These are phyloP conservation scores for Aethina tumida DNA, from an alignment of 1,140 invertebrate species.

Conservation along the genomic window DNA sequence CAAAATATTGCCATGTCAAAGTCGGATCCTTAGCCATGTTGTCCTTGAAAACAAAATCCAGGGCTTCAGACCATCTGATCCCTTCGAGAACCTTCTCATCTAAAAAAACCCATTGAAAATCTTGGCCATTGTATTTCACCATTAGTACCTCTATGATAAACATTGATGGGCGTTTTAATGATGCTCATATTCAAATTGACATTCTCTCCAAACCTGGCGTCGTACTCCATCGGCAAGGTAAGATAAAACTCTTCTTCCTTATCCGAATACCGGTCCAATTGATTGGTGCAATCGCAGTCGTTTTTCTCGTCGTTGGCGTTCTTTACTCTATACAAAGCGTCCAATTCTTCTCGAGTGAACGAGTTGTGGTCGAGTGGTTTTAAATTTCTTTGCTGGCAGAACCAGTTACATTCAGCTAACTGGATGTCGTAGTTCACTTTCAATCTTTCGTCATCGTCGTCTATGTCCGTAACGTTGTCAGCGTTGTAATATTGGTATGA, in stretches of 20 bases:
- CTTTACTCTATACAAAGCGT: slow-evolving; percentile 13
- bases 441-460: background rate
- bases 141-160: slow-evolving; percentile 27
- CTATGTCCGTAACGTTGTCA: slow-evolving; percentile 15
- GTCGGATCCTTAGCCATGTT: slow-evolving; percentile 83
- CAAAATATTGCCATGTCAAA: slow-evolving; percentile 93
- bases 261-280: slow-evolving; percentile 11
- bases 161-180: slow-evolving; percentile 26
- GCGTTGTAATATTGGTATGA: slow-evolving; percentile 20
- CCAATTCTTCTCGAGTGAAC: slow-evolving; percentile 10
- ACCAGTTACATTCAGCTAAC: slow-evolving; percentile 24
- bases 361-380: slow-evolving; percentile 13
- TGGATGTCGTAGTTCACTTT: slow-evolving; percentile 7
- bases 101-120: slow-evolving; percentile 14
- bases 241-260: slow-evolving; percentile 15
- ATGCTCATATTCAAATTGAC: slow-evolving; percentile 31
- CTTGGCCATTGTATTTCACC: background rate
- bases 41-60: slow-evolving; percentile 75
- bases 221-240: slow-evolving; percentile 21
- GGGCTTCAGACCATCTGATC: slow-evolving; percentile 63
- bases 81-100: slow-evolving; percentile 28
- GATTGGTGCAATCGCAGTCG: slow-evolving; percentile 21
- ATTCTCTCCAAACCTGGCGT: slow-evolving; percentile 23
- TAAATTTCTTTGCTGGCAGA: slow-evolving; percentile 20
- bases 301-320: slow-evolving; percentile 9